Percentiles rank a stretch among this genome's conserved stretches.
Evolutionary conservation across 2,113 vertebrate species (phyloP).

Genomic region (Mionectes macconnelli): DNA sequence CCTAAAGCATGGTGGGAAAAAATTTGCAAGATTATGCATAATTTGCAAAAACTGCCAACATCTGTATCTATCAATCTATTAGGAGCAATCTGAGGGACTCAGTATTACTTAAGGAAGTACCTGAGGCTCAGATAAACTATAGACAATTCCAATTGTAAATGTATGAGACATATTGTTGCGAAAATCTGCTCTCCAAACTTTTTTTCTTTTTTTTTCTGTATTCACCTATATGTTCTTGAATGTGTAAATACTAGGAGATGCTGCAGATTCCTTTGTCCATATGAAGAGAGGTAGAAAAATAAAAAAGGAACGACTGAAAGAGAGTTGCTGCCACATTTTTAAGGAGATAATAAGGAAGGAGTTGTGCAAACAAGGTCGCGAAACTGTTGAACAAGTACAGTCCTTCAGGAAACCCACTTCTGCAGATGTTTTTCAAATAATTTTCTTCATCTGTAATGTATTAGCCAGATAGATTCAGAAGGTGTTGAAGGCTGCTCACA

Average conservation of each 20-base stretch:
- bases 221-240: neutral
- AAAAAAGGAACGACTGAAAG: neutral
- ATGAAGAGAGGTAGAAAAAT: neutral
- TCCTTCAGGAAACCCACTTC: neutral
- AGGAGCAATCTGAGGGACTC: neutral
- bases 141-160: neutral
- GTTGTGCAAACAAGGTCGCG: neutral
- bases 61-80: neutral
- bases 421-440: neutral
- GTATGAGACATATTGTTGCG: neutral
- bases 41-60: neutral
- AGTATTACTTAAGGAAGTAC: neutral
- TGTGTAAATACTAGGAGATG: neutral
- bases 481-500: neutral
- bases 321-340: neutral
- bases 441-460: neutral
- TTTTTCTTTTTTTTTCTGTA: neutral
- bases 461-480: neutral
- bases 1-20: neutral
- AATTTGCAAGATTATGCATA: neutral
- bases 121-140: neutral
- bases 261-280: neutral
- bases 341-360: neutral
- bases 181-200: neutral
- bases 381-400: neutral